These are phyloP conservation scores for Suillia variegata DNA, from an alignment of 2,888 invertebrate species.

Conservation along the genomic window DNA sequence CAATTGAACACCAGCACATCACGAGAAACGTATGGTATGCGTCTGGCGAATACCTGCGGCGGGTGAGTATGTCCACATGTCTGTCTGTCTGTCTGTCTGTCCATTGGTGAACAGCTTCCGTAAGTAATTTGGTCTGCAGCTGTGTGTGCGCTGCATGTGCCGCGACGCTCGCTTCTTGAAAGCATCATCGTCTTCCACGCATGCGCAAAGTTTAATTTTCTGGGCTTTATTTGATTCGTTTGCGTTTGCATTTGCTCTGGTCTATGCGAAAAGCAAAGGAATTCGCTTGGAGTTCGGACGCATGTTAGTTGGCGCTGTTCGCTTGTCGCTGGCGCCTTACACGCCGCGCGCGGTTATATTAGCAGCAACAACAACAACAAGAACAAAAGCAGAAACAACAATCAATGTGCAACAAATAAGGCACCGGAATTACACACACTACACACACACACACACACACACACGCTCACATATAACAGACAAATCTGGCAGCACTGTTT, in stretches of 20 bases:
- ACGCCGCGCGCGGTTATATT: too few species aligned
- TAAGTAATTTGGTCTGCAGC: slow-evolving; percentile 26
- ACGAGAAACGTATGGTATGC: too few species aligned
- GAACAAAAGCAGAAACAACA: slow-evolving; percentile 35
- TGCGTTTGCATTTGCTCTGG: too few species aligned
- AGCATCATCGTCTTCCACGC: not conserved
- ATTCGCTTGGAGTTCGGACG: slow-evolving; percentile 19
- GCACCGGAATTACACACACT: slow-evolving; percentile 39
- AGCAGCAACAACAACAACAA: slow-evolving; percentile 33
- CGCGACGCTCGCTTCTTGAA: not conserved
- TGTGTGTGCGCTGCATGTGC: slow-evolving; percentile 16
- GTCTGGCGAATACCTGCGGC: too few species aligned
- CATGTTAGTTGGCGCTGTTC: not conserved
- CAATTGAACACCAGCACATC: too few species aligned
- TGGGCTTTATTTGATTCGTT: not conserved
- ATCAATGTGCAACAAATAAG: slow-evolving; percentile 57
- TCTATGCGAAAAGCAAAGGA: slow-evolving; percentile 9
- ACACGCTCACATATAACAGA: not conserved
- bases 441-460: not conserved
- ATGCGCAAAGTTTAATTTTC: not conserved
- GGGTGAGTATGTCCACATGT: too few species aligned
- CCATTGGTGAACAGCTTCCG: slow-evolving; percentile 24
- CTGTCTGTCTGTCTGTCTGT: too few species aligned
- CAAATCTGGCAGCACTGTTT: not conserved
- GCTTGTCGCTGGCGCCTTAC: slow-evolving; percentile 27